Conservation (phyloP, 2,888 invertebrate species). For the Corbicula japonica region DNA sequence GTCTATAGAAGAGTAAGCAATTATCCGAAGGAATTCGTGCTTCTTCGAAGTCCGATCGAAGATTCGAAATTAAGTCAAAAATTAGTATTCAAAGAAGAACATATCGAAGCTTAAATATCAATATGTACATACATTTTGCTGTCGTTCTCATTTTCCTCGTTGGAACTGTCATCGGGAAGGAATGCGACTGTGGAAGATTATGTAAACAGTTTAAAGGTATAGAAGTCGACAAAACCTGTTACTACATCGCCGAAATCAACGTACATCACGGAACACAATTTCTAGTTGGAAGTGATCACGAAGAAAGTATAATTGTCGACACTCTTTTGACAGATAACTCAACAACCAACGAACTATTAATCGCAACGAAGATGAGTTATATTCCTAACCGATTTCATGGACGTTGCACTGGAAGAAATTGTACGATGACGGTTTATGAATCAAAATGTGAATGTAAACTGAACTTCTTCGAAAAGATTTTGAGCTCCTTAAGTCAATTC, state of each 20-base stretch:
- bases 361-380: conserved; percentile 5
- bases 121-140: background rate
- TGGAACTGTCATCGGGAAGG: background rate
- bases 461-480: conserved; percentile 10
- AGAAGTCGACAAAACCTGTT: background rate
- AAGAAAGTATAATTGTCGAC: background rate
- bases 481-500: background rate
- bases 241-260: conserved; percentile 4
- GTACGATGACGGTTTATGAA: conserved; percentile 4
- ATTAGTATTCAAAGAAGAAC: no score
- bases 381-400: background rate
- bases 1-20: background rate
- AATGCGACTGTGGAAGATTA: conserved; percentile 19
- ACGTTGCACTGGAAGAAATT: background rate
- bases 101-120: background rate
- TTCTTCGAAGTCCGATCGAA: no score
- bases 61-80: no score
- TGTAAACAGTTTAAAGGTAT: conserved; percentile 1
- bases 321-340: background rate
- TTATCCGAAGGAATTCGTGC: no score
- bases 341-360: background rate
- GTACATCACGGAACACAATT: background rate
- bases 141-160: background rate
- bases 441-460: conserved; percentile 1
- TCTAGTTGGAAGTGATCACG: background rate